These are phyloP conservation scores for Dendrolimus kikuchii DNA, from an alignment of 1,140 invertebrate species.

Conservation along the genomic window DNA sequence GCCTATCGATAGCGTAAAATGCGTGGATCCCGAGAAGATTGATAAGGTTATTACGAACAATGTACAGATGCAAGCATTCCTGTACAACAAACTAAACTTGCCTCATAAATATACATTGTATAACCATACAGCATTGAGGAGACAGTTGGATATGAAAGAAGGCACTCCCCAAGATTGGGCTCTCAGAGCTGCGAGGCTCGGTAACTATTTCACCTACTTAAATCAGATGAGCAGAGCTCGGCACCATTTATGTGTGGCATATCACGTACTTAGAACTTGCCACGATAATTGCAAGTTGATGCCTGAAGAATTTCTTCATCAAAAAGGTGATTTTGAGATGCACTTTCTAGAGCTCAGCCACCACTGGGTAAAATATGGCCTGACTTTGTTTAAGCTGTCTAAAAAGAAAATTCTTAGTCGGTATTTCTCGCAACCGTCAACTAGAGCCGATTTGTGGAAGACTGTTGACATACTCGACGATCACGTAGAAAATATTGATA, in stretches of 20 bases:
- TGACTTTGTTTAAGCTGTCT: constrained; percentile 74
- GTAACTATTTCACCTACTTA: constrained; percentile 70
- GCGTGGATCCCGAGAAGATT: constrained; percentile 56
- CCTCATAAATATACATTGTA: constrained; percentile 72
- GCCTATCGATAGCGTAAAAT: constrained; percentile 31
- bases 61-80: constrained; percentile 65
- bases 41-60: constrained; percentile 68
- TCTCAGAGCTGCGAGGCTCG: constrained; percentile 75
- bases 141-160: constrained; percentile 74
- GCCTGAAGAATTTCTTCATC: constrained; percentile 47
- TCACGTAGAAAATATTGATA: constrained; percentile 18
- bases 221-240: constrained; percentile 66
- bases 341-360: constrained; percentile 75
- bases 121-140: constrained; percentile 75
- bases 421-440: constrained; percentile 46
- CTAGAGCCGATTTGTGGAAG: constrained; percentile 43
- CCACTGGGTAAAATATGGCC: constrained; percentile 78
- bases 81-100: constrained; percentile 65
- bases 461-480: constrained; percentile 38
- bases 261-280: constrained; percentile 66
- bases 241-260: constrained; percentile 74
- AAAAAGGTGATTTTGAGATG: constrained; percentile 69
- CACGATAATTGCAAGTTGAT: constrained; percentile 64
- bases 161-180: constrained; percentile 78
- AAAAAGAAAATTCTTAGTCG: constrained; percentile 57